Base-by-base conservation (phyloP, 2,113 vertebrate genomes). In the Rutilus rutilus region DNA sequence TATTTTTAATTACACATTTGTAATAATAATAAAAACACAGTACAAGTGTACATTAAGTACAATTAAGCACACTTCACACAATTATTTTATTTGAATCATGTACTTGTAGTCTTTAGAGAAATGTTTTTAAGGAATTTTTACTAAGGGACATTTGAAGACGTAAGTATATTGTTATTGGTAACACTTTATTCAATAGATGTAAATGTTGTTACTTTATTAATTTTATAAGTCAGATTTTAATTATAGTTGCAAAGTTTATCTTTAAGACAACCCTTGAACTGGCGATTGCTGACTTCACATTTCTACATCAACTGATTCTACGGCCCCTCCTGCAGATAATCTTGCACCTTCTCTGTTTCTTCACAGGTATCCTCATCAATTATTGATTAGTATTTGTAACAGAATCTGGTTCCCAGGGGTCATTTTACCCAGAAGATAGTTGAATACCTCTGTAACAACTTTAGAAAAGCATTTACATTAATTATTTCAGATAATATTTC, bases 311-410 rank as follows among this genome's bases (percentile, higher is more conserved):
- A 3, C 6, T 6, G 10, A 57, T 30, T 30, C 12, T 14, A 12
- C 25, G 1, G 25, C 64, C 25, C 0, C 14, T n/a, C 71, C 42
- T 25, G 21, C 10, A 76, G 74, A 54, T 33, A 77, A 78, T 78
- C 50, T 57, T 78, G 52, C 50, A 23, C 50, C 17, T 57, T 10
- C 19, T 23, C 50, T 75, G 76, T 59, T 78, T 57, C 50, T 36
- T 78, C 30, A 59, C 54, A 78, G 54, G 10, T 79, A 39, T 79
- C 33, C 23, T 21, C 57, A 42, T 79, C 11, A 60, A 79, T 42
- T 62, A 79, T 79, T 21, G 52, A 78, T 78, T 60, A 62, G 54
- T 60, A 42, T 17, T 60, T 6, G 54, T 79, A 15, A 42, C 33
- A 42, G 21, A 59, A 42, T n/a, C 33, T 60, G 33, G 30, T 78